Conservation (phyloP, 2,797 vertebrate genomes). For the Ambastaia sidthimunki region DNA sequence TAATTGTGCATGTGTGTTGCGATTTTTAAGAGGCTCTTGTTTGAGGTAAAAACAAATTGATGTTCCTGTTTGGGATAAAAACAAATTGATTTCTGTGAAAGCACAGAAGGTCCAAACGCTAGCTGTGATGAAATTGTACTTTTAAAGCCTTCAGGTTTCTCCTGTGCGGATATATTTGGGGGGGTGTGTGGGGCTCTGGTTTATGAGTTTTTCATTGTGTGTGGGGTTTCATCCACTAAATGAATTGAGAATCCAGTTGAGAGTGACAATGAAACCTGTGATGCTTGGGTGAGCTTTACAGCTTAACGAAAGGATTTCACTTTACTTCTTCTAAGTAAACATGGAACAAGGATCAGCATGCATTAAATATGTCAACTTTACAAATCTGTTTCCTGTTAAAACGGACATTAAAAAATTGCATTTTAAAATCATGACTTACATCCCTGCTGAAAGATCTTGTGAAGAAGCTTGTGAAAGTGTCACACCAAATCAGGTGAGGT, state of each 20-base stretch:
- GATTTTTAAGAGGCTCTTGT: slow-evolving; percentile 47
- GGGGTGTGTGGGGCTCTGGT: slow-evolving; percentile 56
- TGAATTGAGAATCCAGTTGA: slow-evolving; percentile 73
- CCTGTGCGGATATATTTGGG: slow-evolving; percentile 48
- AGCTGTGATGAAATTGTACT: slow-evolving; percentile 76
- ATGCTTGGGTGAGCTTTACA: slow-evolving; percentile 71
- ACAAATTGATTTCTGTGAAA: slow-evolving; percentile 55
- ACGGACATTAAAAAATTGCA: slow-evolving; percentile 4
- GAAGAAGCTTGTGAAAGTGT: slow-evolving; percentile 15
- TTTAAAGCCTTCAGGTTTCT: slow-evolving; percentile 71
- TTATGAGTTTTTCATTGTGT: slow-evolving; percentile 74
- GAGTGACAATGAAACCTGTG: slow-evolving; percentile 68
- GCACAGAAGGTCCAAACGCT: slow-evolving; percentile 59
- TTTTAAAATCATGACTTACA: background rate
- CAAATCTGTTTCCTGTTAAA: background rate
- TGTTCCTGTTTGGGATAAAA: slow-evolving; percentile 53
- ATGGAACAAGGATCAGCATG: background rate
- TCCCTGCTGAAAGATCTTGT: background rate
- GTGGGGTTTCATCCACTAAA: slow-evolving; percentile 72
- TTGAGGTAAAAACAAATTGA: slow-evolving; percentile 57
- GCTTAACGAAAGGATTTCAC: slow-evolving; percentile 64
- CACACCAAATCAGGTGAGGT: background rate
- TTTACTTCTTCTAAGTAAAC: background rate
- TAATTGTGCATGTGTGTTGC: slow-evolving; percentile 27
- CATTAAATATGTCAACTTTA: background rate